phyloP scores from a whole-genome alignment of 2,888 invertebrate species.

The Xanthorhoe spadicearia region DNA sequence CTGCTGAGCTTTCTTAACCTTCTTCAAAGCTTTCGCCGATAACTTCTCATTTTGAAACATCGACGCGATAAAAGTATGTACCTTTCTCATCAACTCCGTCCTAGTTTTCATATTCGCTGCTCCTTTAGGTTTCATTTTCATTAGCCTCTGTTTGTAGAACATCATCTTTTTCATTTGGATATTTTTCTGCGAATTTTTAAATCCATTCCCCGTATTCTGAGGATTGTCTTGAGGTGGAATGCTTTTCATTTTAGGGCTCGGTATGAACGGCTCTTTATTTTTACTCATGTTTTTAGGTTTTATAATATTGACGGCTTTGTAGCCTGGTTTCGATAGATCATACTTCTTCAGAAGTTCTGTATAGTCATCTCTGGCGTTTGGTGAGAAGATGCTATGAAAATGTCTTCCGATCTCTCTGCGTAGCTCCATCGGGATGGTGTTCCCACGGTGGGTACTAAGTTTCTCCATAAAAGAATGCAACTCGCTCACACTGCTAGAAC shows the following conservation, averaged over 20 bases:
- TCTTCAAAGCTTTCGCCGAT: conserved; percentile 61
- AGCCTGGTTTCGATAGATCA: conserved; percentile 47
- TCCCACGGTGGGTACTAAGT: conserved; percentile 61
- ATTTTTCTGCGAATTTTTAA: conserved; percentile 27
- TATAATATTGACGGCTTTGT: conserved; percentile 26
- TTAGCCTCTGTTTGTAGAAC: conserved; percentile 57
- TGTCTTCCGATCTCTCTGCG: conserved; percentile 81
- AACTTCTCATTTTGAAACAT: conserved; percentile 52
- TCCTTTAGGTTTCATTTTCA: conserved; percentile 51
- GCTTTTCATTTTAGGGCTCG: conserved; percentile 40
- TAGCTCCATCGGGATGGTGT: conserved; percentile 64
- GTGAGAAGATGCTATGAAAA: conserved; percentile 81
- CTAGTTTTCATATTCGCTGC: conserved; percentile 55
- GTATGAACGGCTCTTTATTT: conserved; percentile 48
- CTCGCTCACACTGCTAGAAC: conserved; percentile 73
- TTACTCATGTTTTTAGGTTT: conserved; percentile 53
- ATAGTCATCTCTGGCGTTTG: conserved; percentile 72
- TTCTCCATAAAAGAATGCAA: conserved; percentile 66
- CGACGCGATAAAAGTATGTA: conserved; percentile 57
- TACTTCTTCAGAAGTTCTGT: conserved; percentile 64
- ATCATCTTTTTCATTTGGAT: conserved; percentile 50
- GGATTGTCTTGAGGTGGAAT: conserved; percentile 47
- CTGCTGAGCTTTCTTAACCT: conserved; percentile 62
- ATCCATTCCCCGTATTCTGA: conserved; percentile 33
- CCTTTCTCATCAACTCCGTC: conserved; percentile 53